Percentiles rank a stretch among this genome's conserved stretches.
Conservation (phyloP, 2,797 vertebrate species). For the Capromys pilorides region DNA sequence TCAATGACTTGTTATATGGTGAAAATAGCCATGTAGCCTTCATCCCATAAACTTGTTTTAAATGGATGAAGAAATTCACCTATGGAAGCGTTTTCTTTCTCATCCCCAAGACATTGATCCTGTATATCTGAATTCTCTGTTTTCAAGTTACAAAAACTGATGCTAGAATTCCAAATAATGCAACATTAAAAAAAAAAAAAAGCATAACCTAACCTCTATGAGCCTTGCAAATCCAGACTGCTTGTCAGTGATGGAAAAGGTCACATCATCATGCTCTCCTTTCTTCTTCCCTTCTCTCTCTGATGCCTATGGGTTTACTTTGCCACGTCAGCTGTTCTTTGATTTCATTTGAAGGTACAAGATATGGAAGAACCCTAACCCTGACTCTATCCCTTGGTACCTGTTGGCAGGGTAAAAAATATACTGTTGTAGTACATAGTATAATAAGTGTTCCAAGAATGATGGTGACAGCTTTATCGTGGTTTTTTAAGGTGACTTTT, state of each 20-base stretch:
- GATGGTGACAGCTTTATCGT: background rate
- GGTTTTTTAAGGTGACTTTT: slow-evolving; percentile 1
- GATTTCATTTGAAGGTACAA: background rate
- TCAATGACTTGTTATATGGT: background rate
- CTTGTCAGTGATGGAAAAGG: background rate
- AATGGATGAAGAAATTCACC: background rate
- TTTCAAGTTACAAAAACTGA: background rate
- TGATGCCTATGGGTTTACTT: background rate
- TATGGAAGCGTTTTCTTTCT: slow-evolving; percentile 6
- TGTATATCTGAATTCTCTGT: background rate
- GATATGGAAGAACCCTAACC: background rate
- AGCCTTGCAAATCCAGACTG: background rate
- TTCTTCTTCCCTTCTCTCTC: background rate
- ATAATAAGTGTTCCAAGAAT: background rate
- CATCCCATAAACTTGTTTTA: background rate
- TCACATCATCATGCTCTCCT: background rate
- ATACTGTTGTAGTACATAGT: background rate
- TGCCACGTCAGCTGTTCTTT: background rate
- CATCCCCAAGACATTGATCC: background rate
- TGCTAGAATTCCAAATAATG: background rate
- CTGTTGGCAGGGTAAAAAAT: background rate
- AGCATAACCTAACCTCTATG: background rate
- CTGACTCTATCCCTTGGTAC: background rate
- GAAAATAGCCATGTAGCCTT: background rate
- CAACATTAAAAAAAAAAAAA: slow-evolving; percentile 33